Evolutionary conservation across 2,113 vertebrate genomes (phyloP).

Genomic region (Ia io): DNA sequence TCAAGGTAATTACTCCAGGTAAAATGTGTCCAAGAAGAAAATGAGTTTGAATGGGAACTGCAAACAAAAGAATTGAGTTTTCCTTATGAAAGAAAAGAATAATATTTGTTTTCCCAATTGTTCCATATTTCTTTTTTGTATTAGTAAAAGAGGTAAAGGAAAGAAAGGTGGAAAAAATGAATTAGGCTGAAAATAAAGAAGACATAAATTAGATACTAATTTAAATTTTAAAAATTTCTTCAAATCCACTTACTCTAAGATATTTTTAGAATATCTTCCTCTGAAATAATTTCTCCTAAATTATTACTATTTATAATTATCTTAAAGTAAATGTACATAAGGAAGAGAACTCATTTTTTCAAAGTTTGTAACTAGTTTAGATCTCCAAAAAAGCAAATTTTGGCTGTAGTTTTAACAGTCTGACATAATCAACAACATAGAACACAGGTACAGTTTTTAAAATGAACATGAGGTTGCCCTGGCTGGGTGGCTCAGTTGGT

Average conservation of each 20-base stretch:
- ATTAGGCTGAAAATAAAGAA: neutral
- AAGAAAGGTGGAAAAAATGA: neutral
- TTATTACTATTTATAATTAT: neutral
- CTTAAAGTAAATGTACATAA: neutral
- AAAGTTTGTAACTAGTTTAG: neutral
- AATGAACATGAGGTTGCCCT: neutral
- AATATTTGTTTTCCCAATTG: neutral
- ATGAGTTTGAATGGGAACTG: neutral
- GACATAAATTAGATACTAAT: neutral
- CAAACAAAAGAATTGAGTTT: neutral
- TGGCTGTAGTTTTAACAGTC: neutral
- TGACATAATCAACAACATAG: neutral
- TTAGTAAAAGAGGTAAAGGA: neutral
- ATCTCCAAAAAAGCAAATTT: neutral
- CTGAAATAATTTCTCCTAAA: slow-evolving; percentile 21
- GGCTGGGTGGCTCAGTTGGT: neutral
- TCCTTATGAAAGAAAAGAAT: neutral
- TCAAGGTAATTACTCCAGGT: neutral
- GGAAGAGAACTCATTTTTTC: neutral
- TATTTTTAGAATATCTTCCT: slow-evolving; percentile 7
- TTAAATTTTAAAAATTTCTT: slow-evolving; percentile 14
- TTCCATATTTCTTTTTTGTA: neutral
- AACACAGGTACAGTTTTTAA: neutral
- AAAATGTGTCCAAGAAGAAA: slow-evolving; percentile 10
- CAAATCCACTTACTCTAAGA: neutral